Conservation (phyloP, 2,888 invertebrate species). For the Ormyrus rosae region DNA sequence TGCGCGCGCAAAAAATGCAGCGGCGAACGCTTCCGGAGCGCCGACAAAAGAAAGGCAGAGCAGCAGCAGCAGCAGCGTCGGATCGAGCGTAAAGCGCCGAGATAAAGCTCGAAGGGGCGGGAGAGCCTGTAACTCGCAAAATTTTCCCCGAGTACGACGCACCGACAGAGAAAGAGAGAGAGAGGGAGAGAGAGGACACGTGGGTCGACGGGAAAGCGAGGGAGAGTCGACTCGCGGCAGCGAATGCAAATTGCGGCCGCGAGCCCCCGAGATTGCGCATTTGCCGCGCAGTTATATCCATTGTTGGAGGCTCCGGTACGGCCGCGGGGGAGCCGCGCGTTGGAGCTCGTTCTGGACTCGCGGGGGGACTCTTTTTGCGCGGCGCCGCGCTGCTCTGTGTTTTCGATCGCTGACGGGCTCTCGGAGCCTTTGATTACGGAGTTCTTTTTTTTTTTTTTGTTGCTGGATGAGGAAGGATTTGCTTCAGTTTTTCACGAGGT, state of each 20-base stretch:
- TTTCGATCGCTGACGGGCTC: not conserved
- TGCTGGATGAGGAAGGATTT: too few species aligned
- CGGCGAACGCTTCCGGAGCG: too few species aligned
- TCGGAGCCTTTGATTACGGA: slow-evolving; percentile 8
- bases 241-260: slow-evolving; percentile 41
- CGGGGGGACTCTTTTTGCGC: too few species aligned
- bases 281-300: slow-evolving; percentile 32
- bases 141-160: slow-evolving; percentile 16
- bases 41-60: too few species aligned
- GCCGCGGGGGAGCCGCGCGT: slow-evolving; percentile 14
- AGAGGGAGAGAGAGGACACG: too few species aligned
- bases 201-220: not conserved
- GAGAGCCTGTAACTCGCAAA: not conserved
- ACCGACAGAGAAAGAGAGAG: too few species aligned
- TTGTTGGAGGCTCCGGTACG: slow-evolving; percentile 18
- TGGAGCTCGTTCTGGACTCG: not conserved
- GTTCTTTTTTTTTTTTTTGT: too few species aligned
- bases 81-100: too few species aligned
- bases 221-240: not conserved
- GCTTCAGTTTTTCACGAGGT: too few species aligned
- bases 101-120: too few species aligned
- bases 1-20: too few species aligned
- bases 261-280: slow-evolving; percentile 38
- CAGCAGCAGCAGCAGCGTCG: too few species aligned
- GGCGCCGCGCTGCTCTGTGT: not conserved